Conservation (phyloP, 2,888 invertebrate species). For the Dynastes tityus region DNA sequence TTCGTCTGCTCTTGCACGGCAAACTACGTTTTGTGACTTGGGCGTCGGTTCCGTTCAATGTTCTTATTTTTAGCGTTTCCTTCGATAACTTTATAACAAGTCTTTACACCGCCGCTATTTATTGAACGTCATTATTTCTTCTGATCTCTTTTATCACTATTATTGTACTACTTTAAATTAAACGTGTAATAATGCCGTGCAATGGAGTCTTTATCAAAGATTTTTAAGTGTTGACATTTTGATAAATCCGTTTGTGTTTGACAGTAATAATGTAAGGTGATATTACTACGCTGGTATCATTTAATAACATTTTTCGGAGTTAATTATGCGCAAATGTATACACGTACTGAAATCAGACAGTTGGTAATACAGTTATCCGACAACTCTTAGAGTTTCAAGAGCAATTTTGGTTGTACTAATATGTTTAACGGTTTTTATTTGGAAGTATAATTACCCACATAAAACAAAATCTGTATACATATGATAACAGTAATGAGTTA, state of each 20-base stretch:
- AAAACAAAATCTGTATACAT: background rate
- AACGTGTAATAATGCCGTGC: background rate
- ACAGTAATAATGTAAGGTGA: background rate
- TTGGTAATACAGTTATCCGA: too few species aligned
- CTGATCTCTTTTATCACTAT: background rate
- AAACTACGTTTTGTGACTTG: slow-evolving; percentile 14
- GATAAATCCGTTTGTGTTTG: slow-evolving; percentile 12
- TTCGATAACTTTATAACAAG: background rate
- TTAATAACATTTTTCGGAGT: too few species aligned
- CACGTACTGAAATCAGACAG: too few species aligned
- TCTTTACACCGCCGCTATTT: too few species aligned
- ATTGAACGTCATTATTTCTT: too few species aligned
- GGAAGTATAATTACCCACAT: too few species aligned
- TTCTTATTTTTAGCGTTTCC: background rate
- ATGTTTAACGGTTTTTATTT: too few species aligned
- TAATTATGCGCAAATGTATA: too few species aligned
- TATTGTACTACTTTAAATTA: background rate
- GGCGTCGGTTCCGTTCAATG: background rate
- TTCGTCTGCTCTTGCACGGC: slow-evolving; percentile 8
- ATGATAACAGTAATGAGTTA: slow-evolving; percentile 1
- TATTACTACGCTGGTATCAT: too few species aligned
- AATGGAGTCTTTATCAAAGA: slow-evolving; percentile 9
- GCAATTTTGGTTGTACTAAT: too few species aligned
- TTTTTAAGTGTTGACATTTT: slow-evolving; percentile 12
- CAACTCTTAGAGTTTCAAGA: too few species aligned